A percentile compares a stretch with the other conserved stretches of the same genome.
Conservation (phyloP, 1,140 invertebrate species). For the Alviniconcha marisindica region DNA sequence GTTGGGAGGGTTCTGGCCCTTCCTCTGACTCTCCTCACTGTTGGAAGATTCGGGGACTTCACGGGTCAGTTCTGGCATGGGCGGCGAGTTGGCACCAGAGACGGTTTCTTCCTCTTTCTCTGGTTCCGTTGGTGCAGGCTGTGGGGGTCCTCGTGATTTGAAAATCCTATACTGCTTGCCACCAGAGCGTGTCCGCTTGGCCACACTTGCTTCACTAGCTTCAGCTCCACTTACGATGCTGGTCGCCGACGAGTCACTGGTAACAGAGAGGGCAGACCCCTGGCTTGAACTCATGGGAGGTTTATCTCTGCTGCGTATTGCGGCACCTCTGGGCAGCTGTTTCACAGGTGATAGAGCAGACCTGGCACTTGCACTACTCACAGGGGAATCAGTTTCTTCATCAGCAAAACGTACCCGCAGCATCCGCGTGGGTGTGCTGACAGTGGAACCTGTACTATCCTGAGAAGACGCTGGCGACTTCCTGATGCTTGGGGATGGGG, state of each 20-base stretch:
- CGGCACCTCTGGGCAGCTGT: background rate
- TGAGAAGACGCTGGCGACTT: background rate
- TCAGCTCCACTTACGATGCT: background rate
- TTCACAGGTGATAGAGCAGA: background rate
- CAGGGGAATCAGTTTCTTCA: conserved; percentile 2
- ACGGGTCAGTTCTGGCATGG: conserved; percentile 28
- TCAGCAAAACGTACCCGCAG: conserved; percentile 35
- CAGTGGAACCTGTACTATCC: background rate
- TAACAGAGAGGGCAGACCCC: background rate
- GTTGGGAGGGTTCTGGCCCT: conserved; percentile 29
- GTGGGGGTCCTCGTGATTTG: conserved; percentile 50
- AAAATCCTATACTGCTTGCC: conserved; percentile 49
- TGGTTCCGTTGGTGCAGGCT: conserved; percentile 34
- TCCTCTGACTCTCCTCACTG: background rate
- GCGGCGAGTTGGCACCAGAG: background rate
- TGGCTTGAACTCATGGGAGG: background rate
- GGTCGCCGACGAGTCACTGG: conserved; percentile 5
- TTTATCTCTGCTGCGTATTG: background rate
- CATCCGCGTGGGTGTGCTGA: conserved; percentile 26
- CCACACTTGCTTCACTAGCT: conserved; percentile 4
- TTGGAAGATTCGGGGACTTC: background rate
- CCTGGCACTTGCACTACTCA: background rate
- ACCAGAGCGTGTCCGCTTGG: conserved; percentile 15
- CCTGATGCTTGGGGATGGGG: background rate
- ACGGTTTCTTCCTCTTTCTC: conserved; percentile 38